phyloP scores from a whole-genome alignment of 2,797 vertebrate genomes.

The Varecia variegata region DNA sequence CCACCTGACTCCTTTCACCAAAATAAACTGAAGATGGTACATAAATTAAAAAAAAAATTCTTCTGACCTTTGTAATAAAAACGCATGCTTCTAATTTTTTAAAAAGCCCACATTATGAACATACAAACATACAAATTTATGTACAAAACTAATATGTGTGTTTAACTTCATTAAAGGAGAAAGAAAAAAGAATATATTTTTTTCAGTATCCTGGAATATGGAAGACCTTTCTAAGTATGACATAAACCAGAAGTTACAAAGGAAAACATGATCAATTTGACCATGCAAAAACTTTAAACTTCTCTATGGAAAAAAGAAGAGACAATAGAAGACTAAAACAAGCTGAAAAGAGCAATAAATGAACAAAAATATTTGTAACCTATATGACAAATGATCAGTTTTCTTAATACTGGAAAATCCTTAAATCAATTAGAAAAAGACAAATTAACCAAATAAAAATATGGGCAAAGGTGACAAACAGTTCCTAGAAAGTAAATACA shows the following conservation, averaged over 20 bases:
- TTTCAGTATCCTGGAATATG: not conserved
- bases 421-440: conserved; percentile 37
- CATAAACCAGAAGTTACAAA: conserved; percentile 38
- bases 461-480: conserved; percentile 14
- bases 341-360: conserved; percentile 1
- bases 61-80: not conserved
- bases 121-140: not conserved
- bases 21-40: conserved; percentile 31
- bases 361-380: conserved; percentile 17
- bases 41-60: not conserved
- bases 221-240: not conserved
- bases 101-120: not conserved
- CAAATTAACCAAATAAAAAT: conserved; percentile 1
- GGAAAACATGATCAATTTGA: not conserved
- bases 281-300: conserved; percentile 8
- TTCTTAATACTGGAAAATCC: conserved; percentile 13
- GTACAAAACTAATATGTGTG: not conserved
- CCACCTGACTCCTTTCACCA: not conserved
- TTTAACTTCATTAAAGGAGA: not conserved
- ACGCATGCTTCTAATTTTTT: not conserved
- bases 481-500: conserved; percentile 43
- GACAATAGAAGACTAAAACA: not conserved
- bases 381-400: not conserved
- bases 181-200: conserved; percentile 27
- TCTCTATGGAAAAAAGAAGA: not conserved